Evolutionary conservation across 2,797 vertebrate species (phyloP).

Genomic region (Ptychadena robeensis): DNA sequence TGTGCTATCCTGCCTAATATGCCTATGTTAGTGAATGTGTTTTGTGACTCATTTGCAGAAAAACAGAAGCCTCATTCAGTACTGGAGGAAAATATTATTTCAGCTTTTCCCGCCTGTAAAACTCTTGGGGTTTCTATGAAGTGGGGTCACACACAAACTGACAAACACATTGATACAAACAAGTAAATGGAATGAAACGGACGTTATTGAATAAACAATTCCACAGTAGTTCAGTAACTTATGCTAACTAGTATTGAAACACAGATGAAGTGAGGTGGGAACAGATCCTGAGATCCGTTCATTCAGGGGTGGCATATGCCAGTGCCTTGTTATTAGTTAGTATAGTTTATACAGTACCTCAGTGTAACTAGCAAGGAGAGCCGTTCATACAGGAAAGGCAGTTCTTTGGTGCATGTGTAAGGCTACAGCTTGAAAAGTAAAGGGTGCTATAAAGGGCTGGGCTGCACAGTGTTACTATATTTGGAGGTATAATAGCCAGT

Average conservation of each 20-base stretch:
- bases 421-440: constrained; percentile 11
- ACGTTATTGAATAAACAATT: constrained; percentile 17
- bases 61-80: constrained; percentile 56
- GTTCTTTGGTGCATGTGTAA: constrained; percentile 15
- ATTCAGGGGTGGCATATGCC: constrained; percentile 10
- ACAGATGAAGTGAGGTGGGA: background rate
- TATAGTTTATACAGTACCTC: constrained; percentile 12
- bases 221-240: constrained; percentile 14
- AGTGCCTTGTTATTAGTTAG: constrained; percentile 22
- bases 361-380: constrained; percentile 20
- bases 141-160: constrained; percentile 30
- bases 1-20: constrained; percentile 12
- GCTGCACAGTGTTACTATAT: constrained; percentile 50
- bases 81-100: constrained; percentile 59
- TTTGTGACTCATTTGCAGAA: constrained; percentile 54
- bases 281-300: constrained; percentile 29
- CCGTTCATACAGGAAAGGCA: background rate
- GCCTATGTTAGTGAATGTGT: constrained; percentile 17
- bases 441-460: constrained; percentile 45
- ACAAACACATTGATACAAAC: constrained; percentile 25
- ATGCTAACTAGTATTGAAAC: background rate
- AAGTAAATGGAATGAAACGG: constrained; percentile 18
- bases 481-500: constrained; percentile 57
- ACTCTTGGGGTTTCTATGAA: constrained; percentile 12
- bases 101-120: constrained; percentile 56